phyloP scores from a whole-genome alignment of 2,113 vertebrate species.

The Corythornis madagascariensis region DNA sequence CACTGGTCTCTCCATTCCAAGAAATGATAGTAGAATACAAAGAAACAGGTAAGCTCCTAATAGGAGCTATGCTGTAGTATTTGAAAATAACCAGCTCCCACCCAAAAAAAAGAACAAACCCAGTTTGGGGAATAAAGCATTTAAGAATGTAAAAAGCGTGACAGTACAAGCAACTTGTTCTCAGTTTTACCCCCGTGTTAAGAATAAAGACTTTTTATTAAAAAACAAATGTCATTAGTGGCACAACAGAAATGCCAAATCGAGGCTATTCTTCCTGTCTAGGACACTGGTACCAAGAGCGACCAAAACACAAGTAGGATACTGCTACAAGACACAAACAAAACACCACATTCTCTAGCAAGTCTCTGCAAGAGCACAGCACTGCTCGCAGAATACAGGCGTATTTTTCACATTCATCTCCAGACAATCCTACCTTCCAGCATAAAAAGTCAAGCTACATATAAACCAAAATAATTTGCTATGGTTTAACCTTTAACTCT shows the following conservation, averaged over 20 bases:
- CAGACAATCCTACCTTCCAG: neutral
- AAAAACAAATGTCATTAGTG: neutral
- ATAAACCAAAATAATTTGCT: neutral
- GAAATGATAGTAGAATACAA: neutral
- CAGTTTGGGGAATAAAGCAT: neutral
- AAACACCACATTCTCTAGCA: neutral
- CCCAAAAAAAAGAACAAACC: neutral
- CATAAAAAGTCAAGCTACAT: neutral
- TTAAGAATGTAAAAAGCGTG: neutral
- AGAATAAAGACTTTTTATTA: neutral
- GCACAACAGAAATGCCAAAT: neutral
- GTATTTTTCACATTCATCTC: neutral
- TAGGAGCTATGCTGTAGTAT: neutral
- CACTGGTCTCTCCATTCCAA: neutral
- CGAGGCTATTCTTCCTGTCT: neutral
- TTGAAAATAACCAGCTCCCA: neutral
- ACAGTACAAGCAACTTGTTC: fast-evolving
- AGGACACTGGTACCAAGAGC: neutral
- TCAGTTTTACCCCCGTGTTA: neutral
- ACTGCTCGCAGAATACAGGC: neutral
- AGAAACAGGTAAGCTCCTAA: neutral
- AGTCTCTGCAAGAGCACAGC: neutral
- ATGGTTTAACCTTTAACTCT: neutral
- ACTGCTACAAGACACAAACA: neutral
- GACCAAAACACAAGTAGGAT: neutral